Evolutionary conservation across 2,797 vertebrate genomes (phyloP), one percentile per base, ranked within the genome.

Genomic region (Setipinna tenuifilis): DNA sequence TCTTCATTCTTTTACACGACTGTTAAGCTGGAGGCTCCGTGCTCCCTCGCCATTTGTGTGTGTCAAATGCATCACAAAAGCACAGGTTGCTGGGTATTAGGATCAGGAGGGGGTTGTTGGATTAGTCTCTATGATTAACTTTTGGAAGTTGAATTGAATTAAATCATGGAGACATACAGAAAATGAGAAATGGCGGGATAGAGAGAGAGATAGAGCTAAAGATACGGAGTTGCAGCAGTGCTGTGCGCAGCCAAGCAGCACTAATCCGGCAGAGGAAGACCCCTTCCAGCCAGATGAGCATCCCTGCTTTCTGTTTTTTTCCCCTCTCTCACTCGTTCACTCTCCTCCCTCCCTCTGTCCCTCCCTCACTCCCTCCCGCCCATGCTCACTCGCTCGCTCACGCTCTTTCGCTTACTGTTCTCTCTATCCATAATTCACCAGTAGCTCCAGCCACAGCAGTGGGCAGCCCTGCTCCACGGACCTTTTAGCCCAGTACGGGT

Each of bases 211-310:
- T 59, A 87, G 81, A 87, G 58, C 82, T 82, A 88, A 85, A 86
- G 58, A 83, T 83, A 87, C 87, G 12, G 81, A 85, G 81, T 62
- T 87, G 93, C 89, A 90, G 87, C 89, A 87, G 87, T 75, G 31
- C 68, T 41, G 89, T 89, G 93, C 88, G 92, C 93, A 91, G 90
- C 91, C 85, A 91, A 93, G 95, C 92, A 88, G 92, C 92, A 93
- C 93, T 94, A 93, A 94, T 92, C 93, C 87, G 91, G 94, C 89
- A 92, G 87, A 96, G 96, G 96, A 96, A 95, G 93, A 94, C 95
- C 94, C 93, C 96, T 95, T 94, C 92, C 87, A 93, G 95, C 95
- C 95, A 95, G 81, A 93, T 89, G 93, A 96, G 93, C 95, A 93
- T 92, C 91, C 88, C 90, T 93, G 92, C 88, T 28, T 75, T 75